Conservation (phyloP, 2,113 vertebrate genomes). For the Pangasianodon gigas region DNA sequence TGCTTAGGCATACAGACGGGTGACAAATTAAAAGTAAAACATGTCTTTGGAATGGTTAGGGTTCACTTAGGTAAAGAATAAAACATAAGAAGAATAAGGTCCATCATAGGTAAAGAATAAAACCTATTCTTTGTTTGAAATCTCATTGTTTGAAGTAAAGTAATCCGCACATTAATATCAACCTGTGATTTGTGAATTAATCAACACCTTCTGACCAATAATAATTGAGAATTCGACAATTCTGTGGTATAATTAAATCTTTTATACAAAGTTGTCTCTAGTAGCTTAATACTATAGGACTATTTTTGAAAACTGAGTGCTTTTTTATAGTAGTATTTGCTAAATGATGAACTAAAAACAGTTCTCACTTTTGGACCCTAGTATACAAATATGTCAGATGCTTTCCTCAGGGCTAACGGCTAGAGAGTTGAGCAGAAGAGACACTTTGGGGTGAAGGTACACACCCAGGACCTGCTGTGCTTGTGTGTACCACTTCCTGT, state of each 20-base stretch:
- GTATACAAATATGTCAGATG: background rate
- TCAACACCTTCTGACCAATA: background rate
- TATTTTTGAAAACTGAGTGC: background rate
- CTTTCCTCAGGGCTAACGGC: background rate
- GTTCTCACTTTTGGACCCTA: background rate
- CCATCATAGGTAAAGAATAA: background rate
- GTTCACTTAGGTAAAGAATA: too few species aligned
- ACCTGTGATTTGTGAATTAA: background rate
- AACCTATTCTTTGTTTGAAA: too few species aligned
- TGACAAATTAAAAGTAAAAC: background rate
- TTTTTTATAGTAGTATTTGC: background rate
- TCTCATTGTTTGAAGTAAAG: background rate
- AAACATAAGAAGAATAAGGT: background rate
- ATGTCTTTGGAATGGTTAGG: too few species aligned
- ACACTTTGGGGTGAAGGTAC: background rate
- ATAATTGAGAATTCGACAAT: background rate
- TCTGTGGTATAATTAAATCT: background rate
- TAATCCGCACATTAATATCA: background rate
- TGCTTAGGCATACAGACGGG: background rate
- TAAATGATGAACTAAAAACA: background rate
- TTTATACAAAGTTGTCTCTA: background rate
- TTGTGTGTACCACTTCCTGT: conserved; percentile 37
- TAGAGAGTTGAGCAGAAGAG: background rate
- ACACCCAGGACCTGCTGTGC: background rate
- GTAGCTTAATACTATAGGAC: background rate